Conservation (phyloP, 1,140 invertebrate species). For the Halesus radiatus region DNA sequence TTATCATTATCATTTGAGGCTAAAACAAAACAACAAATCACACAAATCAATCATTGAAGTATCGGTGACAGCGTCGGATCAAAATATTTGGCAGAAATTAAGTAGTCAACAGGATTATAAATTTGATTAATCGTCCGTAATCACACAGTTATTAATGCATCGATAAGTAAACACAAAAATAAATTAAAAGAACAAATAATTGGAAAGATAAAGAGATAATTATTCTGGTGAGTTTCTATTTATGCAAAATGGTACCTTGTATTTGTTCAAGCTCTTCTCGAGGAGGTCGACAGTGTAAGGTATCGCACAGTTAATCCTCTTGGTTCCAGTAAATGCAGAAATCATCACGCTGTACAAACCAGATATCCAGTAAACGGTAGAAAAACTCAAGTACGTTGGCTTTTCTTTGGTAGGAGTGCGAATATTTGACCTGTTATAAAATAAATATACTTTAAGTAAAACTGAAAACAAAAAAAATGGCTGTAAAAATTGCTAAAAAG, state of each 20-base stretch:
- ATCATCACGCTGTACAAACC: slow-evolving; percentile 4
- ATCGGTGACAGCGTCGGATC: not conserved
- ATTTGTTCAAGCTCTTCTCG: slow-evolving; percentile 9
- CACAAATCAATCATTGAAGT: not conserved
- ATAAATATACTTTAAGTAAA: no score
- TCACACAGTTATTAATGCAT: no score
- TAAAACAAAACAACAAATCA: slow-evolving; percentile 5
- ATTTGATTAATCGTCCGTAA: no score
- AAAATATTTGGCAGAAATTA: not conserved
- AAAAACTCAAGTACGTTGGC: not conserved
- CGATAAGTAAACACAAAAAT: no score
- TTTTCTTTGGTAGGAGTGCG: not conserved
- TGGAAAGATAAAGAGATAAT: no score
- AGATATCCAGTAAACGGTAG: slow-evolving; percentile 9
- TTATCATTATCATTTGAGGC: slow-evolving; percentile 13
- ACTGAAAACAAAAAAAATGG: no score
- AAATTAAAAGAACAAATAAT: no score
- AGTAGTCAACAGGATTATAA: not conserved
- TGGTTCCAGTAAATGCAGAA: not conserved
- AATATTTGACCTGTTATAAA: no score
- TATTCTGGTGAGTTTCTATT: no score
- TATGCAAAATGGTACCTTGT: slow-evolving; percentile 4
- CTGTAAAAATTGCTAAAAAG: no score
- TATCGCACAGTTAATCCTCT: not conserved
- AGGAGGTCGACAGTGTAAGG: slow-evolving; percentile 20